Evolutionary conservation across 1,140 invertebrate genomes (phyloP).

Genomic region (Doryteuthis pealeii): DNA sequence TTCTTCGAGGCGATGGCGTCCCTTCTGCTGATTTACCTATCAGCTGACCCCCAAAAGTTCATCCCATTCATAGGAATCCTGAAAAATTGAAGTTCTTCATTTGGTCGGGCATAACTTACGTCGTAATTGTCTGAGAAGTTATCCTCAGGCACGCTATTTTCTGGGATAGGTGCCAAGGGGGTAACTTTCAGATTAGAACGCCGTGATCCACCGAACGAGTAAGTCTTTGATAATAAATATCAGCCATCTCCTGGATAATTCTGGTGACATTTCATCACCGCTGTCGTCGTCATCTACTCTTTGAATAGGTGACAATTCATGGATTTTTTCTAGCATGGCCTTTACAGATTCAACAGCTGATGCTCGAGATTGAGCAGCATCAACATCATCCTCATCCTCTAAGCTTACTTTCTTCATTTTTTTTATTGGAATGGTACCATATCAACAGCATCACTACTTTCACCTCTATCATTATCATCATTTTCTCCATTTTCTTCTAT

Average conservation of each 20-base stretch:
- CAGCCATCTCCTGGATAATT: background rate
- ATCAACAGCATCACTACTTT: conserved; percentile 17
- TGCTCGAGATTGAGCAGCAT: too few species aligned
- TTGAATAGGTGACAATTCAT: too few species aligned
- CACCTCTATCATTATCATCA: too few species aligned
- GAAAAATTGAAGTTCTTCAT: conserved; percentile 36
- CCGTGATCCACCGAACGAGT: conserved; percentile 13
- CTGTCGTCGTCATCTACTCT: background rate
- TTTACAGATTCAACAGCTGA: too few species aligned
- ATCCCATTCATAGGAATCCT: conserved; percentile 52
- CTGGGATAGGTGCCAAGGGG: conserved; percentile 48
- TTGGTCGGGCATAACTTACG: conserved; percentile 35
- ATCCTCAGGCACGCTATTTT: conserved; percentile 40
- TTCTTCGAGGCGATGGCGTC: conserved; percentile 31
- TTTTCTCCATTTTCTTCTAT: too few species aligned
- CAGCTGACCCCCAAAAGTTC: conserved; percentile 46
- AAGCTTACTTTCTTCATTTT: background rate
- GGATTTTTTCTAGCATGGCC: too few species aligned
- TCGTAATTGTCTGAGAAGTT: conserved; percentile 16
- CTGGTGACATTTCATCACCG: background rate
- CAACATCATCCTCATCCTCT: too few species aligned
- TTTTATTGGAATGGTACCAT: background rate
- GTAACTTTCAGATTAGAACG: conserved; percentile 23
- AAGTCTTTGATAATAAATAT: conserved; percentile 7
- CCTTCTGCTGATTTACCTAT: conserved; percentile 34